phyloP scores from a whole-genome alignment of 1,140 invertebrate species.

The Charaxes varanes region DNA sequence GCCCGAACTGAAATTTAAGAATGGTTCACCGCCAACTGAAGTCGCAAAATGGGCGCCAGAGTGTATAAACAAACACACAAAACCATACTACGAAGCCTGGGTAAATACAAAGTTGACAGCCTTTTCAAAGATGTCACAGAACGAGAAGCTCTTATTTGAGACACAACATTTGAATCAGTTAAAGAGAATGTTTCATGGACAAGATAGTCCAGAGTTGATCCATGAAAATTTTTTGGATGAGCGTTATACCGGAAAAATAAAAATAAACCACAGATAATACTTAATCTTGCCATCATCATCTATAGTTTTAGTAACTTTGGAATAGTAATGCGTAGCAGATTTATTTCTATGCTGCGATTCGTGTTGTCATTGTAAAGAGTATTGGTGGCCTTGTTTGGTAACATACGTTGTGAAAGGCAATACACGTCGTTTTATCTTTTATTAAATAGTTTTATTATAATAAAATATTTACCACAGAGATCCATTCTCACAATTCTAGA shows the following conservation, averaged over 20 bases:
- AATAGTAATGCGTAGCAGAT: no score
- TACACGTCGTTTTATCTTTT: no score
- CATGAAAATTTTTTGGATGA: constrained; percentile 37
- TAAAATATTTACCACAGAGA: no score
- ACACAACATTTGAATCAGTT: constrained; percentile 24
- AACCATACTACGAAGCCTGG: constrained; percentile 58
- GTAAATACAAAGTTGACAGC: constrained; percentile 39
- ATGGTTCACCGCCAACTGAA: constrained; percentile 32
- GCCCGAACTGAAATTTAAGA: no score
- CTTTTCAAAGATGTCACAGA: constrained; percentile 23
- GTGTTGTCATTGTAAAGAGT: no score
- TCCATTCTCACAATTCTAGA: no score
- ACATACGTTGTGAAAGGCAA: no score
- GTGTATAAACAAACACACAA: constrained; percentile 32
- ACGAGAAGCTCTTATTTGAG: constrained; percentile 25
- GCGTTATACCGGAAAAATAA: constrained; percentile 43
- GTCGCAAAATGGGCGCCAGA: constrained; percentile 45
- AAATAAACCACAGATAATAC: constrained; percentile 25
- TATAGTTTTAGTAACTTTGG: no score
- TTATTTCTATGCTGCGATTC: no score
- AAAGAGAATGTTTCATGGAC: constrained; percentile 20
- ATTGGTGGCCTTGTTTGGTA: no score
- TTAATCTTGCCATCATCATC: background rate
- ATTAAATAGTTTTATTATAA: no score
- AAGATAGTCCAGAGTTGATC: constrained; percentile 27